Conservation (phyloP, 2,113 vertebrate species). For the Anarrhichthys ocellatus region DNA sequence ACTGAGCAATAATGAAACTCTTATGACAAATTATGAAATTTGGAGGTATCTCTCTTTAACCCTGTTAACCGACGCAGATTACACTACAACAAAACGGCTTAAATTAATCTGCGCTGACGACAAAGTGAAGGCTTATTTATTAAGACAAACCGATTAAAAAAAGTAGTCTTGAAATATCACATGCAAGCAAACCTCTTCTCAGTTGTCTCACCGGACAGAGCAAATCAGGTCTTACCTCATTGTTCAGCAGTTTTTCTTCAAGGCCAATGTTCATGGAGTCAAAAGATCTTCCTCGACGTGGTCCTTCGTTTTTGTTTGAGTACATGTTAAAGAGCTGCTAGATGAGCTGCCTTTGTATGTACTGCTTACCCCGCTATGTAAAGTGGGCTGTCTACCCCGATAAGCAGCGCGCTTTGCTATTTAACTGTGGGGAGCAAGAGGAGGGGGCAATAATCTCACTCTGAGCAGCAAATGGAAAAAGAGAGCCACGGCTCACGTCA, state of each 20-base stretch:
- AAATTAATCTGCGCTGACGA: constrained; percentile 64
- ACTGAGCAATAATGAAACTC: background rate
- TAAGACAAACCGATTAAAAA: constrained; percentile 10
- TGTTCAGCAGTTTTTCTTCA: constrained; percentile 86
- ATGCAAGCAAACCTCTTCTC: background rate
- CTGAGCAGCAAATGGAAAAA: constrained; percentile 82
- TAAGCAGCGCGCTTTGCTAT: constrained; percentile 70
- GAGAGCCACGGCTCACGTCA: constrained; percentile 76
- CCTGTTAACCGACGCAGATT: constrained; percentile 65
- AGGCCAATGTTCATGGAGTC: constrained; percentile 86
- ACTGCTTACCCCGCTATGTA: constrained; percentile 18
- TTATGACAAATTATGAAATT: constrained; percentile 7
- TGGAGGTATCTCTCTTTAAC: constrained; percentile 24
- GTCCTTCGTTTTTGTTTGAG: constrained; percentile 82
- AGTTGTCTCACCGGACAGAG: background rate
- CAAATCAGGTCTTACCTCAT: constrained; percentile 81
- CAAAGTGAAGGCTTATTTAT: constrained; percentile 43
- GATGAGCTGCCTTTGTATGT: constrained; percentile 15
- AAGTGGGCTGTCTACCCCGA: constrained; percentile 48
- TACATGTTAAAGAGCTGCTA: constrained; percentile 78
- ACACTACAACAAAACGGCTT: constrained; percentile 54
- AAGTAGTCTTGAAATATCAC: background rate
- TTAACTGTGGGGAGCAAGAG: constrained; percentile 71
- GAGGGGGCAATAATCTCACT: constrained; percentile 73
- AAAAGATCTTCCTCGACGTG: constrained; percentile 86